Conservation (phyloP, 2,113 vertebrate species). For the Bettongia penicillata region DNA sequence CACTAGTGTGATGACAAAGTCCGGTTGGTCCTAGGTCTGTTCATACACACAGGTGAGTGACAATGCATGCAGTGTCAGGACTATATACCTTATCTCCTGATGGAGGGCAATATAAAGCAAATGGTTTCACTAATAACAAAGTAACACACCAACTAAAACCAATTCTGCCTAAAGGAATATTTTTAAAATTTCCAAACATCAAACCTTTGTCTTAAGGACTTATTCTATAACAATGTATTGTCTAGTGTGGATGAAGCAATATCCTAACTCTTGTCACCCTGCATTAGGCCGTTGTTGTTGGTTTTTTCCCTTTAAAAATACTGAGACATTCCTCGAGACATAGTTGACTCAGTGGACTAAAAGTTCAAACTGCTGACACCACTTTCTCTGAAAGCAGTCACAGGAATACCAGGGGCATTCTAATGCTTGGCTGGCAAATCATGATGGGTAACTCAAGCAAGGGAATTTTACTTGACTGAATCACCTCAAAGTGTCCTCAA, state of each 20-base stretch:
- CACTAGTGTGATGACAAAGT: neutral
- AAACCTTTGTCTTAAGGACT: neutral
- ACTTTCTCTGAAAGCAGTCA: neutral
- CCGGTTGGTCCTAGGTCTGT: neutral
- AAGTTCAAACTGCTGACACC: neutral
- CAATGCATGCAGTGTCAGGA: neutral
- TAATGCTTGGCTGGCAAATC: neutral
- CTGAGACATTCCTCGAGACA: neutral
- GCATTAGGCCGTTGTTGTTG: neutral
- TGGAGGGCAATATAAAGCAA: neutral
- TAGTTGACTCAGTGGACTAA: neutral
- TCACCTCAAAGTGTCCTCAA: neutral
- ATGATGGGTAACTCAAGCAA: neutral
- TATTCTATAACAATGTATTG: neutral
- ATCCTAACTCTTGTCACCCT: neutral
- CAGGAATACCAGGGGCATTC: neutral
- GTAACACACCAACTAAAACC: neutral
- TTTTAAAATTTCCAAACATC: conserved; percentile 13
- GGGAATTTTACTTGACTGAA: neutral
- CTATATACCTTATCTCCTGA: neutral
- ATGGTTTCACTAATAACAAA: neutral
- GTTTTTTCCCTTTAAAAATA: neutral
- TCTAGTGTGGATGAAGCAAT: neutral
- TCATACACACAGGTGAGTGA: neutral
- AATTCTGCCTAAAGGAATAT: conserved; percentile 1